Evolutionary conservation across 2,113 vertebrate species (phyloP).

Genomic region (Alligator mississippiensis): DNA sequence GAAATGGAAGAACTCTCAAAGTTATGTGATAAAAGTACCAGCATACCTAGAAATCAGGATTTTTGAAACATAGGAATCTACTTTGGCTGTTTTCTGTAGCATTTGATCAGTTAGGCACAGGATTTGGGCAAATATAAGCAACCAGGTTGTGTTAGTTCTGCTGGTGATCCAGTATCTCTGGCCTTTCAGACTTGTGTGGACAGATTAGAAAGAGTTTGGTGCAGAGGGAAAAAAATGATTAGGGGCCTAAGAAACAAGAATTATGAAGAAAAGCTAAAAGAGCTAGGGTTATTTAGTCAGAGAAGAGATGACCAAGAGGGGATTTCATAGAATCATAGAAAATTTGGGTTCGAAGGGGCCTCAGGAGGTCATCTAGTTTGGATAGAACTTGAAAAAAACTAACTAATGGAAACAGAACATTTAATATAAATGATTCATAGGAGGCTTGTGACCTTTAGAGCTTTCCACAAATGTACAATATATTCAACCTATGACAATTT

Average conservation of each 20-base stretch:
- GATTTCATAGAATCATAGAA: too few relatives aligned
- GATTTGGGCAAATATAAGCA: not conserved
- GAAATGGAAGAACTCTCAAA: not conserved
- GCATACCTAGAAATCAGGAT: not conserved
- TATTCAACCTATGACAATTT: not conserved
- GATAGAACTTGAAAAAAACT: not conserved
- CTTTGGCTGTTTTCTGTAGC: not conserved
- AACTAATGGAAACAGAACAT: fast-evolving
- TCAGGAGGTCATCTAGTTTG: too few relatives aligned
- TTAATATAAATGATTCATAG: not conserved
- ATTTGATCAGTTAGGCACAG: slow-evolving; percentile 5
- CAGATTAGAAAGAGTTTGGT: too few relatives aligned
- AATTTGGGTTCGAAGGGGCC: too few relatives aligned
- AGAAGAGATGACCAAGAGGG: too few relatives aligned
- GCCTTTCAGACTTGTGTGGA: not conserved
- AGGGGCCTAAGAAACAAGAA: too few relatives aligned
- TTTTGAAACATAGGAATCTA: not conserved
- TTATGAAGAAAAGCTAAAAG: too few relatives aligned
- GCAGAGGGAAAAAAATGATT: too few relatives aligned
- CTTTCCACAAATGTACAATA: not conserved
- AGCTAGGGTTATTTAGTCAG: too few relatives aligned
- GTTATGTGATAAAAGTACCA: not conserved
- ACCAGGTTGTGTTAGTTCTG: not conserved
- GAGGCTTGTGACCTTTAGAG: not conserved
- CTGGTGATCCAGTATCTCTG: not conserved